Conservation (phyloP, 2,888 invertebrate genomes). For the Drosophila neutralis region DNA sequence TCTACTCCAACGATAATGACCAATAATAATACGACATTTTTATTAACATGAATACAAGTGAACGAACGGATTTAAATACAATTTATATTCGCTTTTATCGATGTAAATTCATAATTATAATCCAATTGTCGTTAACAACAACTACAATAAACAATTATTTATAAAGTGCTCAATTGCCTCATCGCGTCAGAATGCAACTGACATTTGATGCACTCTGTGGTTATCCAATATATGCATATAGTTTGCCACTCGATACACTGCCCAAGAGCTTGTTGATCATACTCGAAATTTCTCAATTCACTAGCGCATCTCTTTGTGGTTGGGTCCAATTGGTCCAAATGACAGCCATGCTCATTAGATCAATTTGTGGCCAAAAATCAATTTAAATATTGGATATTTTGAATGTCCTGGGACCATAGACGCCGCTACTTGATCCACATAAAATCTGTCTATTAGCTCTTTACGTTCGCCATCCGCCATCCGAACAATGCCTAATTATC, state of each 20-base stretch:
- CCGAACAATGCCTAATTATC: constrained; percentile 63
- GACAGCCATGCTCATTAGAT: constrained; percentile 45
- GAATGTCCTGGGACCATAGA: constrained; percentile 18
- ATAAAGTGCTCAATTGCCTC: constrained; percentile 55
- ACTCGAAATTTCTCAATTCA: background rate
- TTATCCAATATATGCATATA: background rate
- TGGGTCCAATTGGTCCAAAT: constrained; percentile 57
- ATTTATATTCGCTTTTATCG: constrained; percentile 75
- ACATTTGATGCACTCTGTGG: constrained; percentile 38
- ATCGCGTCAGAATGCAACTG: constrained; percentile 42
- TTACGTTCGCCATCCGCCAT: background rate
- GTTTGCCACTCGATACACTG: constrained; percentile 10
- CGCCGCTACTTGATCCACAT: constrained; percentile 21
- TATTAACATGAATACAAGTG: constrained; percentile 58
- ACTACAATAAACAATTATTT: constrained; percentile 59
- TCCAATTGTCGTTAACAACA: constrained; percentile 59
- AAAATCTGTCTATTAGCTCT: constrained; percentile 33
- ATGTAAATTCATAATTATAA: constrained; percentile 74
- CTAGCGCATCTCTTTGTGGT: background rate
- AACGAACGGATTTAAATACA: constrained; percentile 60
- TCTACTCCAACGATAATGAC: constrained; percentile 53
- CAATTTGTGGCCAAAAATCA: constrained; percentile 52
- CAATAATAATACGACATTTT: constrained; percentile 63
- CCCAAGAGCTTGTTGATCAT: constrained; percentile 6
- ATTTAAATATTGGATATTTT: constrained; percentile 62